Evolutionary conservation across 2,797 vertebrate species (phyloP).

Genomic region (Brachymystax lenok): DNA sequence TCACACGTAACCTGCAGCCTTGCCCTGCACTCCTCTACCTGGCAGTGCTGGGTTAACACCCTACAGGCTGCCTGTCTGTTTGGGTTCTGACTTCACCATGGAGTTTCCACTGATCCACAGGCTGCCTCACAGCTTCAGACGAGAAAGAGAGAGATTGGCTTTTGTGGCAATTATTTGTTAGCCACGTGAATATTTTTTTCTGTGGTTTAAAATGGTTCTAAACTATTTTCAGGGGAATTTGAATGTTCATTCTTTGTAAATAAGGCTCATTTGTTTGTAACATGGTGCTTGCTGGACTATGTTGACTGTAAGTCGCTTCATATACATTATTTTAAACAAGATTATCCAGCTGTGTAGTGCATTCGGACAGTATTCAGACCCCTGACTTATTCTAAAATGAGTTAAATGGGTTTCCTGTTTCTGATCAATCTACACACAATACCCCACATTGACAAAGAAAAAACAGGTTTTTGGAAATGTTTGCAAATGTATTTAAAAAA

Average conservation of each 20-base stretch:
- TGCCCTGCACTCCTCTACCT: constrained; percentile 33
- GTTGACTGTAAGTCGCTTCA: not conserved
- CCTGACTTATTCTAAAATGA: no score
- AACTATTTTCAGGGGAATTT: not conserved
- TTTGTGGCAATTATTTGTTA: not conserved
- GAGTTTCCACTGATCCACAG: not conserved
- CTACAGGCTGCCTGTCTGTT: not conserved
- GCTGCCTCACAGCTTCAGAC: not conserved
- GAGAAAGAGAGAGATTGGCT: not conserved
- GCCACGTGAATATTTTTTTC: not conserved
- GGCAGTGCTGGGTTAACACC: constrained; percentile 20
- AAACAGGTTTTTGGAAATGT: no score
- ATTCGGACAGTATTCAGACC: no score
- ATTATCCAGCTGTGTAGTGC: no score
- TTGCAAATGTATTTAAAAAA: no score
- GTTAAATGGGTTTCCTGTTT: no score
- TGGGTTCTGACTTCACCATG: not conserved
- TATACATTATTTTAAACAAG: not conserved
- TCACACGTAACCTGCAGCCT: not conserved
- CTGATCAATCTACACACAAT: no score
- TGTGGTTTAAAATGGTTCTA: not conserved
- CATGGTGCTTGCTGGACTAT: no score
- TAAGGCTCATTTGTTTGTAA: no score
- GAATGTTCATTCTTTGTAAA: not conserved
- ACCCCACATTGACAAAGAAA: no score